These are phyloP conservation scores for Spialia ferax DNA, from an alignment of 2,888 invertebrate genomes.

Conservation along the genomic window DNA sequence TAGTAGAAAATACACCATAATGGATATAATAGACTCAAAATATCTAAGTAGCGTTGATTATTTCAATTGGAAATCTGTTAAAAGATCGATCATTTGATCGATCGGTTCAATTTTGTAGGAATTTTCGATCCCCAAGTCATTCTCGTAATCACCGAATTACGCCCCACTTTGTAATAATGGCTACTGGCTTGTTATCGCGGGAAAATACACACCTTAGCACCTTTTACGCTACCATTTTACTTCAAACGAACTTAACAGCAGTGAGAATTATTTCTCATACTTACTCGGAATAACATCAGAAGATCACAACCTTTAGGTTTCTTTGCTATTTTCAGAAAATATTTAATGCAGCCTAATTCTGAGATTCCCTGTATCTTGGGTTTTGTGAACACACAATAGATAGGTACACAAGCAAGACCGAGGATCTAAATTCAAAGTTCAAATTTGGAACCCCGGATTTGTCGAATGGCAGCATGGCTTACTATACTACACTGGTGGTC, in stretches of 20 bases:
- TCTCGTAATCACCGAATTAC: slow-evolving; percentile 17
- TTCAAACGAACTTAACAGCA: background rate
- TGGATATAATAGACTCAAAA: slow-evolving; percentile 4
- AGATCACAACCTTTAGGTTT: too few relatives aligned
- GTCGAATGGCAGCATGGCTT: too few relatives aligned
- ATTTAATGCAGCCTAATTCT: too few relatives aligned
- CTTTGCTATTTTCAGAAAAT: too few relatives aligned
- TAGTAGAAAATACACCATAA: background rate
- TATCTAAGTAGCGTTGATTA: slow-evolving; percentile 22
- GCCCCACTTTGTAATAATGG: slow-evolving; percentile 21
- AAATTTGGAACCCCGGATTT: too few relatives aligned
- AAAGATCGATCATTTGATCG: slow-evolving; percentile 22
- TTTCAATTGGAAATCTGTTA: slow-evolving; percentile 14
- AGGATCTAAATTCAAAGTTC: too few relatives aligned
- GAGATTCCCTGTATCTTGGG: too few relatives aligned
- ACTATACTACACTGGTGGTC: too few relatives aligned
- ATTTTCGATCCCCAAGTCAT: slow-evolving; percentile 15
- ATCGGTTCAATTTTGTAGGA: slow-evolving; percentile 27
- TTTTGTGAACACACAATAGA: too few relatives aligned
- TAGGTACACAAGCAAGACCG: too few relatives aligned
- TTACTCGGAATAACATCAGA: background rate
- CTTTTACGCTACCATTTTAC: slow-evolving; percentile 1
- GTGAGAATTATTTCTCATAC: background rate
- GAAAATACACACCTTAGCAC: slow-evolving; percentile 23
- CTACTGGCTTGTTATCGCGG: slow-evolving; percentile 12